These are phyloP conservation scores for Alectura lathami DNA, from an alignment of 2,113 vertebrate genomes.

Conservation along the genomic window DNA sequence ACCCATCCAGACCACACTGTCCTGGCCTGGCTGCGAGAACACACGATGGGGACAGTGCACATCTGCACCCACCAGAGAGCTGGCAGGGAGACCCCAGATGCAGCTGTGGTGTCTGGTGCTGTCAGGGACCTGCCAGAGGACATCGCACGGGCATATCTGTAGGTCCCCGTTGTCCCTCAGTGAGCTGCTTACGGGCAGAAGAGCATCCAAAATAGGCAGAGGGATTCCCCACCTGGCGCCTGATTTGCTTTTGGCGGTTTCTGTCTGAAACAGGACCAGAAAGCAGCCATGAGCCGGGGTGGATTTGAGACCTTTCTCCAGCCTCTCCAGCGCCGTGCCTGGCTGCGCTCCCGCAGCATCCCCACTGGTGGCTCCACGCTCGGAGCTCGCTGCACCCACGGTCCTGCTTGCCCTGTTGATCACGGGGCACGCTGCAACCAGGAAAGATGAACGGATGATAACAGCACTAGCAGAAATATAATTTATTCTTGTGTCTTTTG, in stretches of 20 bases:
- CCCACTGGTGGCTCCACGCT: not conserved
- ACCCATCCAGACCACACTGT: rapidly evolving
- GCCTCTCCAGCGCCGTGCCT: not conserved
- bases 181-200: not conserved
- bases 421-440: not conserved
- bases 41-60: rapidly evolving
- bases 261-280: not conserved
- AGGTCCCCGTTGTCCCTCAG: not conserved
- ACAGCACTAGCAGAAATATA: rapidly evolving
- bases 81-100: rapidly evolving
- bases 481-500: not conserved
- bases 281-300: not conserved
- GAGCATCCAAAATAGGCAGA: not conserved
- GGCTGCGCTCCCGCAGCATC: not conserved
- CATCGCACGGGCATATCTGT: not conserved
- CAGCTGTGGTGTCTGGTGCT: rapidly evolving
- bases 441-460: not conserved
- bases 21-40: not conserved
- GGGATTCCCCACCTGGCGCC: not conserved
- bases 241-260: not conserved
- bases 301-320: not conserved
- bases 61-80: not conserved
- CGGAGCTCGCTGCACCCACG: not conserved
- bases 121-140: rapidly evolving
- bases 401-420: not conserved